Evolutionary conservation across 1,140 invertebrate genomes (phyloP), one percentile per base, ranked within the genome.

Genomic region (Lanistes nyassanus): DNA sequence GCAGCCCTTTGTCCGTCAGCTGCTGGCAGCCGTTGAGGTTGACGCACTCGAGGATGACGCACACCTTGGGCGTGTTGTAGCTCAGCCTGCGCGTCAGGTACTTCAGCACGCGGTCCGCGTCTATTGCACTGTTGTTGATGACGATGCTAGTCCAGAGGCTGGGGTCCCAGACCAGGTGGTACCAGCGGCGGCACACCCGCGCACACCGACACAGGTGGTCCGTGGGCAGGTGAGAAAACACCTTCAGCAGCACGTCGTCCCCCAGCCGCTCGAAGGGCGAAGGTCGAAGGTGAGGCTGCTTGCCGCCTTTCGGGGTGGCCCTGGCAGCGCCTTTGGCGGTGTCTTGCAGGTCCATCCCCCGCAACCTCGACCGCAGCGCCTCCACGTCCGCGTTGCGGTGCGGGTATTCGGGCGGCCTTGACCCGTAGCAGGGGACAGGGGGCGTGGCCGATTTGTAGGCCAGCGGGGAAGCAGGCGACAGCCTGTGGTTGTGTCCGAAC

Each of bases 101-200:
- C 86, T 93, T 91, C 82, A 95, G 86, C 72, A 94, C 92, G 83
- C 92, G 91, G 88, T 95, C 94, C 0, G 92, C 93, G 77, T 92
- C 92, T 1, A 94, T 87, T 53, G 90, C 88, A 77, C 93, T 92
- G 51, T 93, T 93, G 53, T 91, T 90, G 42, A 95, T 87, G 6
- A 90, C 91, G 56, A 95, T 93, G 31, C 90, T 91, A 72, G 92
- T 91, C 95, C 95, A 96, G 1, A 96, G 89, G 2, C 91, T 88
- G 26, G 6, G 7, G 21, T 94, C 93, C 95, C 95, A 96, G 23
- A 93, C 94, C 31, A 97, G 91, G 60, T 93, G 91, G 86, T 95
- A 94, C 90, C 96, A 96, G 53, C 90, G 83, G 36, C 94, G 89
- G 82, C 95, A 97, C 0, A 97, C 95, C 19, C 94, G 91, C 0